Base-by-base conservation (phyloP, 1,140 invertebrate genomes). In the Macrocentrus cingulum region DNA sequence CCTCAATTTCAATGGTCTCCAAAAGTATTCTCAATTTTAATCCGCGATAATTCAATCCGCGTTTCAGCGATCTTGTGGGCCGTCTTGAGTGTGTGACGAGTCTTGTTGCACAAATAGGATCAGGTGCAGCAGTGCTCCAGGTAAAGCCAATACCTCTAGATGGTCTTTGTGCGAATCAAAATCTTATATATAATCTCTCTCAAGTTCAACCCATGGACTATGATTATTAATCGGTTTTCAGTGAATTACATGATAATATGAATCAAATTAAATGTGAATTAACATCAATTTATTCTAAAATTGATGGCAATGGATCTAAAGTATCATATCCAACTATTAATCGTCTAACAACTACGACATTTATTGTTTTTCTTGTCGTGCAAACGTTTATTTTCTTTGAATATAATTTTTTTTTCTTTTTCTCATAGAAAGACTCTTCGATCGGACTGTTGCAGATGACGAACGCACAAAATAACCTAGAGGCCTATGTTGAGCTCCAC, bases 31-130 rank as follows among this genome's bases (percentile, higher is more conserved):
- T n/a, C n/a, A n/a, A n/a, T n/a, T n/a, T n/a, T n/a, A n/a, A n/a
- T n/a, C 73, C 95, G 9, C 83, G 85, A 49, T 87, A 90, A 16
- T 69, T 97, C 4, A 88, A 90, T 65, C 83, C 86, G 58, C 97
- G 96, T 81, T 80, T 97, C 42, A 94, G 97, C 73, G 94, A 97
- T 83, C 86, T 97, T 37, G 84, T 94, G 61, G 91, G 91, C 1
- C 80, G 88, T 58, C 91, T 94, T 77, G 91, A 94, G 70, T 81
- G 88, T 66, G 87, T 87, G 0, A 71, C 95, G 25, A 87, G 87
- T 62, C 80, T 91, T 56, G 78, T 92, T 56, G 86, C 88, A 7
- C 81, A 83, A 56, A 75, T 84, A 62, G 85, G 85, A 72, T 71
- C 79, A 32, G 82, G 81, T 34, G 75, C 63, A 18, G 79, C 60